phyloP scores from a whole-genome alignment of 35 echinoderm and acorn worm species.

The Strongylocentrotus purpuratus region DNA sequence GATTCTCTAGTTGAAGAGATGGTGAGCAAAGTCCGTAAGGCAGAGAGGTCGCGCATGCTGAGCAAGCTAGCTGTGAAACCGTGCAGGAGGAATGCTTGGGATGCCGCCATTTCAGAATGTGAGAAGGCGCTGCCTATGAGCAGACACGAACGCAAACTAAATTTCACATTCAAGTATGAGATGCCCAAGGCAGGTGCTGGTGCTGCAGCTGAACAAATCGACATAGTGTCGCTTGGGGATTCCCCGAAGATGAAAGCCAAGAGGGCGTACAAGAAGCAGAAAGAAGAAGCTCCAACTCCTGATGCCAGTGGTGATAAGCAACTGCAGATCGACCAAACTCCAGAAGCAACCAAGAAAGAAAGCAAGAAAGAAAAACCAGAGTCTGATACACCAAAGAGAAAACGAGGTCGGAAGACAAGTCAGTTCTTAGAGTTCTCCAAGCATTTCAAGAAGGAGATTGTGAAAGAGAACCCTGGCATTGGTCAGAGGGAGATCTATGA shows the following conservation, averaged over 20 bases:
- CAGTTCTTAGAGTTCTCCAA: conserved; percentile 77
- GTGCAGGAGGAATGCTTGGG: conserved; percentile 79
- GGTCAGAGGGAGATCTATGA: conserved; percentile 68
- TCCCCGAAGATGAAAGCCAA: conserved; percentile 99
- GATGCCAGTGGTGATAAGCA: neutral
- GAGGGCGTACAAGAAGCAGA: conserved; percentile 90
- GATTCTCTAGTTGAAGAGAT: conserved; percentile 87
- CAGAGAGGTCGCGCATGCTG: conserved; percentile 66
- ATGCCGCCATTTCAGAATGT: conserved; percentile 86
- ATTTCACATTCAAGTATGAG: conserved; percentile 99
- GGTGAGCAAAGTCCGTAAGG: conserved; percentile 78
- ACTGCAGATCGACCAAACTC: conserved; percentile 53
- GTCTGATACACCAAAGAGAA: conserved; percentile 59
- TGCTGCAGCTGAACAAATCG: conserved; percentile 65
- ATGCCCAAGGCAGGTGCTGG: conserved; percentile 74
- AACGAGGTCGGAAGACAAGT: conserved; percentile 52
- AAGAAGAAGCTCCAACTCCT: conserved; percentile 71
- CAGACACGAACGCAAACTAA: conserved; percentile 96
- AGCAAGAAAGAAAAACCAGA: neutral
- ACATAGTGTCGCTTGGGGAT: conserved; percentile 93
- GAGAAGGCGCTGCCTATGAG: conserved; percentile 95
- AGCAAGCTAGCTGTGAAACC: conserved; percentile 80
- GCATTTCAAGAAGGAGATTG: conserved; percentile 60
- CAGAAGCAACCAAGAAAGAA: conserved; percentile 43
- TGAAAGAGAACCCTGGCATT: conserved; percentile 65